Base-by-base conservation (phyloP, 1,140 invertebrate species). In the Drosophila melanogaster region DNA sequence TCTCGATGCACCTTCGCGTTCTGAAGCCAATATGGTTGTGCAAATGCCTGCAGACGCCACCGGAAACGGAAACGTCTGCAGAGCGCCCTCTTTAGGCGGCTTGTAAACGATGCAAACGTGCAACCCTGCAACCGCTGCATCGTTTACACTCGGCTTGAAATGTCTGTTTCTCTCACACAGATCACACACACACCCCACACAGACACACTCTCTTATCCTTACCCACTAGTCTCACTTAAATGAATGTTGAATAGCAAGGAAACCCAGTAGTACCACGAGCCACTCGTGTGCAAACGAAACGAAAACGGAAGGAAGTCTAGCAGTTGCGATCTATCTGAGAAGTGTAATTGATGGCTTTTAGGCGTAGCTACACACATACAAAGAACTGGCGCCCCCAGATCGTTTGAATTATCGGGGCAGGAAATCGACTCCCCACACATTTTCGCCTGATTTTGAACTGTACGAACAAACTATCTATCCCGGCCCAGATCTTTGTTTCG, bases 21-120 rank as follows among this genome's bases (percentile, higher is more conserved):
- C 89, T 72, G 74, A 83, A 86, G 70, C 83, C 72, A 73, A 86
- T 76, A 87, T 79, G 83, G 83, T 87, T 87, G 83, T 87, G 83
- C 79, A 87, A 76, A 69, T 72, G 83, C 84, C 84, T 79, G 79
- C 81, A 75, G 75, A 60, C 58, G 43, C 35, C 15, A 37, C 35
- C 51, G 77, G 22, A 49, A 51, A 12, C 35, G 62, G 51, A 54
- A 51, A 22, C 19, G 43, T 43, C 66, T 60, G 83, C 76, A 83
- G 83, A n/a, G 79, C 79, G 53, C 66, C 64, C 79, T 89, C 76
- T 87, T 83, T 79, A 5, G 24, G 47, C 26, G 3, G 26, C 0
- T 15, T 17, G 47, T 17, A 50, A 33, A 12, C 47, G 47, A 3
- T 38, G 12, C 30, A 30, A 30, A 4, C 37, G 5, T 14, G 37